Conservation (phyloP, 2,888 invertebrate genomes). For the Lasioglossum villosulum region DNA sequence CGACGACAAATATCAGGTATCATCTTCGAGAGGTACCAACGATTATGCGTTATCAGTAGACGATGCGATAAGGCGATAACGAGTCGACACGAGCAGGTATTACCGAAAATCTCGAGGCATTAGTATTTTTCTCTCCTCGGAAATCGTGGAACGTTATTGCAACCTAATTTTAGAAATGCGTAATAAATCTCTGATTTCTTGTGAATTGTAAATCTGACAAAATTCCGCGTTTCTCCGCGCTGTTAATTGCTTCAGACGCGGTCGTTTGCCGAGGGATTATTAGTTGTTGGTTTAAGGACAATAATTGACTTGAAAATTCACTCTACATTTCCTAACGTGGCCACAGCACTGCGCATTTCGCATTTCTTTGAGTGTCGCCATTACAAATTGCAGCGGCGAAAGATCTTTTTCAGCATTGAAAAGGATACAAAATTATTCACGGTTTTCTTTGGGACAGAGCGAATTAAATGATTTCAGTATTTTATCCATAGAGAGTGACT, state of each 20-base stretch:
- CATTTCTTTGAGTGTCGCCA: no score
- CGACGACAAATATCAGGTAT: slow-evolving; percentile 63
- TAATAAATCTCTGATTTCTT: slow-evolving; percentile 16
- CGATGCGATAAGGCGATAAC: slow-evolving; percentile 77
- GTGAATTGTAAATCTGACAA: neutral
- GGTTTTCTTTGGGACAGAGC: no score
- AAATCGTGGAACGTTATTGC: neutral
- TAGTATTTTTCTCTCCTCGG: slow-evolving; percentile 21
- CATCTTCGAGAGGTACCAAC: slow-evolving; percentile 66
- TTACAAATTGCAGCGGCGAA: no score
- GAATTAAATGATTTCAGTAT: no score
- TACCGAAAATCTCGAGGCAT: slow-evolving; percentile 70
- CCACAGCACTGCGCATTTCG: no score
- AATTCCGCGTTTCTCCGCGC: neutral
- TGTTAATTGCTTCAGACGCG: neutral
- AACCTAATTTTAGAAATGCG: neutral
- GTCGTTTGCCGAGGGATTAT: neutral
- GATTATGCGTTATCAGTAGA: slow-evolving; percentile 75
- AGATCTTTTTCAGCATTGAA: no score
- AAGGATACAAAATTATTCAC: no score
- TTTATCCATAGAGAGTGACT: no score
- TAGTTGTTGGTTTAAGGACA: no score
- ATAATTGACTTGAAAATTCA: no score
- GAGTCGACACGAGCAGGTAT: slow-evolving; percentile 68
- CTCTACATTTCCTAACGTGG: no score